Evolutionary conservation across 2,113 vertebrate genomes (phyloP).

Genomic region (Cynoglossus semilaevis): DNA sequence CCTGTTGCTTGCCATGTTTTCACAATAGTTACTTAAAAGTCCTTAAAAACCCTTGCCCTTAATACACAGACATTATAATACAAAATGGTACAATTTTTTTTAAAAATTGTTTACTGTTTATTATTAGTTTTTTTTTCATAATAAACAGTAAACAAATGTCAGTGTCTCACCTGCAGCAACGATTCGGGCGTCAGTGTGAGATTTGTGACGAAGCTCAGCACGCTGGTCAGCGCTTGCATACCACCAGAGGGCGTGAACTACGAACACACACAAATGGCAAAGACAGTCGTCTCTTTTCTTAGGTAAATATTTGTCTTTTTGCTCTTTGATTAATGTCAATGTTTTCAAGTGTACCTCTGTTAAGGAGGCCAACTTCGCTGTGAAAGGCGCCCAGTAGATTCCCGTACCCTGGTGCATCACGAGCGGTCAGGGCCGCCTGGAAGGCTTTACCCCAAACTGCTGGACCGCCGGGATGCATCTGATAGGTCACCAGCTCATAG

Average conservation of each 20-base stretch:
- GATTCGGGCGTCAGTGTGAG: conserved; percentile 85
- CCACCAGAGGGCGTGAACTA: conserved; percentile 91
- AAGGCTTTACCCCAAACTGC: conserved; percentile 84
- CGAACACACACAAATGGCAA: background rate
- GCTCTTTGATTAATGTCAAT: background rate
- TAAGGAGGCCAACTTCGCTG: conserved; percentile 83
- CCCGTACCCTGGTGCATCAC: conserved; percentile 80
- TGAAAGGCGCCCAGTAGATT: conserved; percentile 86
- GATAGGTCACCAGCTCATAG: conserved; percentile 85
- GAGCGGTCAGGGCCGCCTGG: conserved; percentile 75
- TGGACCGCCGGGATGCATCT: conserved; percentile 89
- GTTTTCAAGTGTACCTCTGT: conserved; percentile 77
- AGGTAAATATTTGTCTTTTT: background rate
- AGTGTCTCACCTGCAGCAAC: conserved; percentile 87
- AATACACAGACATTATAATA: too few species aligned
- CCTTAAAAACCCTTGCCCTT: too few species aligned
- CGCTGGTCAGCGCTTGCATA: conserved; percentile 80
- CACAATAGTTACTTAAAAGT: too few species aligned
- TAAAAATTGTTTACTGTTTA: too few species aligned
- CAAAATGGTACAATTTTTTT: too few species aligned
- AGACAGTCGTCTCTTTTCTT: background rate
- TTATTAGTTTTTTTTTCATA: too few species aligned
- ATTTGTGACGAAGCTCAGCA: conserved; percentile 77
- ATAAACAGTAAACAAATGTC: too few species aligned
- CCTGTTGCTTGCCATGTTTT: too few species aligned